Evolutionary conservation across 2,888 invertebrate species (phyloP).

Genomic region (Hydropsyche betteni): DNA sequence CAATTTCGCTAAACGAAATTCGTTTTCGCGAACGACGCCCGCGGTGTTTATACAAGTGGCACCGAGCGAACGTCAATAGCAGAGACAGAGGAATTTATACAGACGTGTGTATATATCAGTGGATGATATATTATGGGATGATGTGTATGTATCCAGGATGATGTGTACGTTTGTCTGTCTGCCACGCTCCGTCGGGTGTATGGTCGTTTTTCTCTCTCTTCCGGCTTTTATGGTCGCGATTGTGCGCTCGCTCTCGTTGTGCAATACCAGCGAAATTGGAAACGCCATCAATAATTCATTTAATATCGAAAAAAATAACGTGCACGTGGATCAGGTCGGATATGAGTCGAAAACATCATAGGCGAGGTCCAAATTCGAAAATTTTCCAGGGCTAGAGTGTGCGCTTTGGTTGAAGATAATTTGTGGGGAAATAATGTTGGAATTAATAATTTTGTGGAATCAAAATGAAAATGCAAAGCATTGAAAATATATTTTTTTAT

Average conservation of each 20-base stretch:
- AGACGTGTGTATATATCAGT: too few species aligned
- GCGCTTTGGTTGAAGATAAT: too few species aligned
- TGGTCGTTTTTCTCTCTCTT: slow-evolving; percentile 29
- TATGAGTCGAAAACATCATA: too few species aligned
- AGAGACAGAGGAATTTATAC: too few species aligned
- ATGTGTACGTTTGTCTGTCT: background rate
- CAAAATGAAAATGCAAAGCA: too few species aligned
- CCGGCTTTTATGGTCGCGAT: slow-evolving; percentile 38
- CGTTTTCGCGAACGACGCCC: slow-evolving; percentile 35
- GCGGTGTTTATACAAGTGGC: slow-evolving; percentile 27
- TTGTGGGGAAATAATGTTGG: too few species aligned
- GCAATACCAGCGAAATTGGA: slow-evolving; percentile 34
- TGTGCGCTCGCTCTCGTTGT: slow-evolving; percentile 7
- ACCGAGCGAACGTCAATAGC: background rate
- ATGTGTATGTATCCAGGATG: background rate
- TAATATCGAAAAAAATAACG: slow-evolving; percentile 13
- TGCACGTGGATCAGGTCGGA: background rate
- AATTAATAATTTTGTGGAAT: too few species aligned
- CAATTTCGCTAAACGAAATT: slow-evolving; percentile 51
- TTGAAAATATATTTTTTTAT: too few species aligned
- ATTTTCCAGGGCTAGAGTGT: too few species aligned
- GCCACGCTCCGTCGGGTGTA: background rate
- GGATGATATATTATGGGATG: background rate
- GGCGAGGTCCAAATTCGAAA: too few species aligned
- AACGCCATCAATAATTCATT: slow-evolving; percentile 38